These are phyloP conservation scores for Sebastes hubbsi DNA, from an alignment of 2,797 vertebrate species.

Conservation along the genomic window DNA sequence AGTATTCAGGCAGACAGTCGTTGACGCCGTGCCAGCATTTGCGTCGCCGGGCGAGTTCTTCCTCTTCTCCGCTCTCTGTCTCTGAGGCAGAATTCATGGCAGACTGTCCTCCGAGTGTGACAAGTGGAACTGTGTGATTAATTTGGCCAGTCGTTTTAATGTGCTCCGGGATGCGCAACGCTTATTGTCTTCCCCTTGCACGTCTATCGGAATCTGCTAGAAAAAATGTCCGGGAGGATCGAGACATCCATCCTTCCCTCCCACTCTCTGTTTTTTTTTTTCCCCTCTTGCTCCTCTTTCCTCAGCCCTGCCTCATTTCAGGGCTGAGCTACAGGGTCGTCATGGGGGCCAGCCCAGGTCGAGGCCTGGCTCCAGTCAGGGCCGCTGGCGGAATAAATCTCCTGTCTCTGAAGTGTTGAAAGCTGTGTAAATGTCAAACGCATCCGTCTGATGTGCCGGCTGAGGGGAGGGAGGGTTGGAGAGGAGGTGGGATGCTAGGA, in stretches of 20 bases:
- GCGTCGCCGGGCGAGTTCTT: slow-evolving; percentile 62
- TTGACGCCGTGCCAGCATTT: slow-evolving; percentile 69
- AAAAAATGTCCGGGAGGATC: slow-evolving; percentile 71
- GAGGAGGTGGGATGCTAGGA: slow-evolving; percentile 37
- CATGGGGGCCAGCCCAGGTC: slow-evolving; percentile 66
- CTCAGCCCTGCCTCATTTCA: slow-evolving; percentile 59
- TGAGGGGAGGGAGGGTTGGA: slow-evolving; percentile 43
- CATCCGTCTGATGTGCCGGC: slow-evolving; percentile 71
- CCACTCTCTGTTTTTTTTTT: not conserved
- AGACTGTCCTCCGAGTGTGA: slow-evolving; percentile 77
- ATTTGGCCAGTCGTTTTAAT: slow-evolving; percentile 83
- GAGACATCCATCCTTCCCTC: slow-evolving; percentile 41
- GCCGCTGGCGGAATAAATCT: slow-evolving; percentile 76
- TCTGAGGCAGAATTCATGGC: slow-evolving; percentile 75
- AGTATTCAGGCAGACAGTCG: slow-evolving; percentile 73
- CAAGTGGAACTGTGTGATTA: slow-evolving; percentile 82
- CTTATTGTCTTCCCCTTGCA: slow-evolving; percentile 77
- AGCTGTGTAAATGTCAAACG: slow-evolving; percentile 82
- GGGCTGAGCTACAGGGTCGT: slow-evolving; percentile 65
- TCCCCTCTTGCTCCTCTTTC: slow-evolving; percentile 7
- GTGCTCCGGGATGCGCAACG: slow-evolving; percentile 73
- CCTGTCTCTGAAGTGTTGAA: slow-evolving; percentile 78
- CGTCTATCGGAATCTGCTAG: slow-evolving; percentile 72
- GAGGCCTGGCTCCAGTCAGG: slow-evolving; percentile 60
- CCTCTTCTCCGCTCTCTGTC: slow-evolving; percentile 59